Percentiles rank a stretch among this genome's conserved stretches.
phyloP scores from a whole-genome alignment of 2,888 invertebrate species.

The Ophioninae sp. region DNA sequence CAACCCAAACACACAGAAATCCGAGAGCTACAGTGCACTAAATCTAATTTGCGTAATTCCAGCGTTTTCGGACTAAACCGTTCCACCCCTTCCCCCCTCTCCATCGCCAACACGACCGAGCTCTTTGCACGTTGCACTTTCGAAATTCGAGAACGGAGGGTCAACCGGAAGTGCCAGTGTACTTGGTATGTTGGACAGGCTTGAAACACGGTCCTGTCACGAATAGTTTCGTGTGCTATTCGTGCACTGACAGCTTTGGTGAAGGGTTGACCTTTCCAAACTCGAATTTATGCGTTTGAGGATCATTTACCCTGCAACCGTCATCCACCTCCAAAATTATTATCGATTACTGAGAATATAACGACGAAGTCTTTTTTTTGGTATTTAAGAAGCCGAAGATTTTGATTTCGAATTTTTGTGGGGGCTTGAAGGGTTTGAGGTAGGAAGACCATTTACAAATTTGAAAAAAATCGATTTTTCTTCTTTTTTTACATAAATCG shows the following conservation, averaged over 20 bases:
- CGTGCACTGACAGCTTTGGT: not conserved
- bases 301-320: not conserved
- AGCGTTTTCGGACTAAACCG: conserved; percentile 24
- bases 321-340: not conserved
- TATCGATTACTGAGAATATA: too few relatives aligned
- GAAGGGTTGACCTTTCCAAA: conserved; percentile 9
- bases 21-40: not conserved
- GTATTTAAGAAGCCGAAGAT: too few relatives aligned
- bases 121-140: not conserved
- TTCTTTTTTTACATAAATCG: too few relatives aligned
- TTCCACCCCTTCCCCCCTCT: not conserved
- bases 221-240: not conserved
- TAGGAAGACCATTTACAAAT: too few relatives aligned
- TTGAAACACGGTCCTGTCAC: not conserved
- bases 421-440: too few relatives aligned
- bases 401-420: too few relatives aligned
- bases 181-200: not conserved
- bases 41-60: conserved; percentile 35
- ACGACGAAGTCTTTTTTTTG: too few relatives aligned
- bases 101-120: not conserved
- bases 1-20: not conserved
- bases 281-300: not conserved
- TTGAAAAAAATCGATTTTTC: too few relatives aligned
- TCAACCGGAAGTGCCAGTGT: not conserved
- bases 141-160: conserved; percentile 1